Evolutionary conservation across 64 coral and sea anemone genomes (phyloP), one percentile per base, ranked within the genome.

Genomic region (Astreopora myriophthalma): DNA sequence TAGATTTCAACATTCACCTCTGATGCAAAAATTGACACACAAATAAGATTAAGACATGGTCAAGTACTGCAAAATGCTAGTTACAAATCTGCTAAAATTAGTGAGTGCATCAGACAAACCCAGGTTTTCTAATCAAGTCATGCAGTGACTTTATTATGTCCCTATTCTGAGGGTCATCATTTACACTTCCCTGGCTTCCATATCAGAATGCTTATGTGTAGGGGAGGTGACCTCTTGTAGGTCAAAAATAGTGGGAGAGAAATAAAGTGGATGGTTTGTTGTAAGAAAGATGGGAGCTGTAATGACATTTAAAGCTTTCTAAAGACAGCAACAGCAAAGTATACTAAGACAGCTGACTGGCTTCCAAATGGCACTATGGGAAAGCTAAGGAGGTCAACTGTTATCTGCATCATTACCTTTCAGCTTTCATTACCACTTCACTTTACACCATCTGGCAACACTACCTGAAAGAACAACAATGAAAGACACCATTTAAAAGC

Each of bases 101-200:
- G 17, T 6, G 11, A 23, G 32, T 38, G 57, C 79, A 83, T 83
- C 79, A 83, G 79, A 24, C 79, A 83, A 61, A 51, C 57, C 70
- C 79, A 83, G 79, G 22, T 83, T 83, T 83, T 65, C 79, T 83
- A 83, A 83, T 34, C 79, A 83, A 83, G 79, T 83, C 79, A 83
- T n/a, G 1, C 1, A 26, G 34, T 83, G 79, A 83, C 79, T 83
- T 83, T 83, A 32, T 83, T 83, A 65, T 83, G 79, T 83, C 79
- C 79, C 79, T 83, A 64, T 83, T 64, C 79, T 83, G 79, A 55
- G 57, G 79, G 79, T 83, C 79, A 83, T 83, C 79, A 83, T 64
- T 83, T 83, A 33, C 79, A 64, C 79, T 37, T 35, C 32, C 6
- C 33, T 5, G 12, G n/a, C n/a, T n/a, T n/a, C n/a, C n/a, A n/a